A percentile compares a stretch with the other conserved stretches of the same genome.
Conservation (phyloP, 2,888 invertebrate species). For the Lypha dubia region DNA sequence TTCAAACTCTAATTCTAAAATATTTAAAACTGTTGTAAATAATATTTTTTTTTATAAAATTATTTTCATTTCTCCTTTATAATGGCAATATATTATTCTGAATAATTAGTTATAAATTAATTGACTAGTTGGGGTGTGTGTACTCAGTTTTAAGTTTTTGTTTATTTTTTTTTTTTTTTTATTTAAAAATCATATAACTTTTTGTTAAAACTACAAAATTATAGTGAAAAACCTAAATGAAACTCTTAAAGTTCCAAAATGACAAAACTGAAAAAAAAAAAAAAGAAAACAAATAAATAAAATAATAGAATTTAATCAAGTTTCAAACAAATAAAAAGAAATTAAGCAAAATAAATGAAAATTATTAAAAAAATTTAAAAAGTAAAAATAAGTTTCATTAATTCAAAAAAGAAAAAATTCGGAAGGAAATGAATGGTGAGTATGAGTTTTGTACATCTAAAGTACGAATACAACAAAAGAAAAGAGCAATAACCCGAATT, state of each 20-base stretch:
- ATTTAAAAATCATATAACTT: not conserved
- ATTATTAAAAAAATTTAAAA: constrained; percentile 59
- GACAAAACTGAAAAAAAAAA: constrained; percentile 61
- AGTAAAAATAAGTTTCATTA: constrained; percentile 55
- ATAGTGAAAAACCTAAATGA: constrained; percentile 73
- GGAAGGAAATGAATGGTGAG: not conserved
- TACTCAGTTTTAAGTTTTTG: constrained; percentile 8
- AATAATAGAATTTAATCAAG: constrained; percentile 73
- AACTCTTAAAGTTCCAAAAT: constrained; percentile 76
- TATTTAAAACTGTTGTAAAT: constrained; percentile 34
- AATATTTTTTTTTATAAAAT: not conserved
- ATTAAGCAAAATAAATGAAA: constrained; percentile 65
- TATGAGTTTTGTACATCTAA: not conserved
- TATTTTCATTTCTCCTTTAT: constrained; percentile 32
- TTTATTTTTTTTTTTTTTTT: constrained; percentile 19
- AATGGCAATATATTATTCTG: constrained; percentile 57
- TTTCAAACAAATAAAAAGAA: constrained; percentile 65
- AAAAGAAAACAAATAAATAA: constrained; percentile 65
- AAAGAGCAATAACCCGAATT: too few species aligned
- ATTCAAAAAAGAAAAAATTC: not conserved
- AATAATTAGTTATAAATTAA: constrained; percentile 52
- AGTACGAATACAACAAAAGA: too few species aligned
- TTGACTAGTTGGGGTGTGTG: constrained; percentile 3
- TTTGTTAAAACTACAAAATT: constrained; percentile 50
- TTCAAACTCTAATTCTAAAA: not conserved